These are phyloP conservation scores for Goniozus legneri DNA, from an alignment of 1,140 invertebrate species.

Conservation along the genomic window DNA sequence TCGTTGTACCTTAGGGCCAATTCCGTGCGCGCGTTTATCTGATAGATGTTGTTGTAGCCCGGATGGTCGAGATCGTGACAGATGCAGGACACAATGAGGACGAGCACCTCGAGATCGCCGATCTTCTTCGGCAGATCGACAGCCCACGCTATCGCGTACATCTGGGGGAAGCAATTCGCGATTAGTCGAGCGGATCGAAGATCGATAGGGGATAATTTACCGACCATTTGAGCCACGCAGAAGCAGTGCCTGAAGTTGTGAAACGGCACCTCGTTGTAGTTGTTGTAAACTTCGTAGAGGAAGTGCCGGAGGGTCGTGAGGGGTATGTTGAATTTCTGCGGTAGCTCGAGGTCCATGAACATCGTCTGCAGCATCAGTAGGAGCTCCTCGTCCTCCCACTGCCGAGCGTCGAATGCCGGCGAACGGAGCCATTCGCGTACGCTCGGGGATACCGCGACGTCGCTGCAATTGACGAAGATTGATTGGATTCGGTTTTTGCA, in stretches of 20 bases:
- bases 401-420: slow-evolving; percentile 78
- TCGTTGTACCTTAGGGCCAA: slow-evolving; percentile 84
- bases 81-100: slow-evolving; percentile 79
- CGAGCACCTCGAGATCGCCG: slow-evolving; percentile 72
- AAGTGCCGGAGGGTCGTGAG: slow-evolving; percentile 68
- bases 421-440: slow-evolving; percentile 64
- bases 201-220: too few species aligned
- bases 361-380: slow-evolving; percentile 79
- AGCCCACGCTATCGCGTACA: slow-evolving; percentile 81
- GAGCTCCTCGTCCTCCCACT: slow-evolving; percentile 81
- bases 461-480: too few species aligned
- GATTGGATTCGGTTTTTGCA: too few species aligned
- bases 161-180: too few species aligned
- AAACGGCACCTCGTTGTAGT: slow-evolving; percentile 88
- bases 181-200: too few species aligned
- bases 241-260: slow-evolving; percentile 89
- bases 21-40: slow-evolving; percentile 84
- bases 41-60: slow-evolving; percentile 86
- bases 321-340: slow-evolving; percentile 75
- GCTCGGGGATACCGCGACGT: slow-evolving; percentile 58
- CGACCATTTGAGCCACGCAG: slow-evolving; percentile 88
- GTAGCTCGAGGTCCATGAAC: slow-evolving; percentile 77
- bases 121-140: slow-evolving; percentile 68
- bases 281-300: slow-evolving; percentile 78
- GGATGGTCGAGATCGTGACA: slow-evolving; percentile 92